Base-by-base conservation (phyloP, 2,113 vertebrate species). In the Colaptes auratus region DNA sequence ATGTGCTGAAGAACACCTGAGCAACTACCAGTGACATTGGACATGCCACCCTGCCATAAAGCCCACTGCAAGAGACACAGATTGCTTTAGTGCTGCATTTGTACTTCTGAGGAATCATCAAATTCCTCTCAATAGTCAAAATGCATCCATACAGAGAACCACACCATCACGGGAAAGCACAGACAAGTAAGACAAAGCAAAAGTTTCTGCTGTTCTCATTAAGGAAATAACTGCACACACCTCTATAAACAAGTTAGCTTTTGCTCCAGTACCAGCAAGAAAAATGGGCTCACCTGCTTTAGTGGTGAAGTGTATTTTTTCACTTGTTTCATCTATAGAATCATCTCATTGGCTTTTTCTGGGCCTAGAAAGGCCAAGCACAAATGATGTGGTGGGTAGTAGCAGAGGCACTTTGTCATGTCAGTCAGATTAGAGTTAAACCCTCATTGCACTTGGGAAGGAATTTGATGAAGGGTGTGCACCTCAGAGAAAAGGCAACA, bases 21-120 rank as follows among this genome's bases (percentile, higher is more conserved):
- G 77, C 0, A 1, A 21, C 21, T 35, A 6, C 14, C 67, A 78
- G 53, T 0, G 0, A 8, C 17, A 21, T 1, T 1, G 66, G 55
- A 42, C 2, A 0, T 11, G 36, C 28, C 59, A 35, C 6, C 7
- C 42, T 53, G 48, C n/a, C 56, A 2, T 12, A 9, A 56, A 23
- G 3, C 48, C 19, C 65, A 20, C 56, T 72, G 35, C 59, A 24
- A 25, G 39, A 23, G 8, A 12, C 36, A 46, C 8, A 2, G 11
- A 20, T 3, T 64, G 42, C 4, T 1, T 11, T 5, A 55, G 25
- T 30, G 27, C 23, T 24, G 28, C 18, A 13, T 25, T 61, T 71
- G 75, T 21, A 31, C 27, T 66, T 48, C 66, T 63, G 35, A 59
- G 17, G 70, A 80, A 73, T 63, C 31, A 39, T 39, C 19, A 18